Conservation (phyloP, 1,140 invertebrate species). For the Heliconius melpomene region DNA sequence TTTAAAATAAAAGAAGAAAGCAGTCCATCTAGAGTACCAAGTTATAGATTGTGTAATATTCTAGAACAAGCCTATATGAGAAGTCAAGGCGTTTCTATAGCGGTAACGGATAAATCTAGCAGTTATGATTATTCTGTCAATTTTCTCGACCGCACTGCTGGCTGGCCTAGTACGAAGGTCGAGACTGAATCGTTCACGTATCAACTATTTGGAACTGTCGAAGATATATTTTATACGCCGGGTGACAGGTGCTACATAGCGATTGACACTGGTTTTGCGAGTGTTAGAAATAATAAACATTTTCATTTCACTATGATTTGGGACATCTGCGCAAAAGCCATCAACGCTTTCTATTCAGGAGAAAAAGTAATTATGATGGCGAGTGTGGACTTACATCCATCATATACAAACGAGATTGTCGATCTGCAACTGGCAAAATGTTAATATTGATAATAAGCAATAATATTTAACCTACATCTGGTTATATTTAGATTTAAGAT, state of each 20-base stretch:
- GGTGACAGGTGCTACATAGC: neutral
- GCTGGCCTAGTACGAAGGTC: neutral
- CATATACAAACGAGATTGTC: neutral
- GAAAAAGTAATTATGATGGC: neutral
- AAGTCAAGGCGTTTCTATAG: neutral
- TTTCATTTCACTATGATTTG: neutral
- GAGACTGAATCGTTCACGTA: neutral
- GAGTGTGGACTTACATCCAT: neutral
- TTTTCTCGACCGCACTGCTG: neutral
- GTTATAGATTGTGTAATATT: neutral
- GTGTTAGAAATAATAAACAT: neutral
- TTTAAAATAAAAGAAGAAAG: neutral
- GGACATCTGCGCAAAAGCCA: neutral
- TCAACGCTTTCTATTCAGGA: neutral
- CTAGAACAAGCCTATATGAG: neutral
- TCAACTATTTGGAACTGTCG: neutral
- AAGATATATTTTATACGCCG: neutral
- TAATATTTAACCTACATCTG: too few relatives aligned
- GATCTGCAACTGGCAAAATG: too few relatives aligned
- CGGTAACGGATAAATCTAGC: neutral
- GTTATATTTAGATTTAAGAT: too few relatives aligned
- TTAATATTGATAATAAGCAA: too few relatives aligned
- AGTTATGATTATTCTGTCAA: neutral
- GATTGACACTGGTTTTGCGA: neutral
- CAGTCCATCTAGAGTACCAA: conserved; percentile 1